Evolutionary conservation across 2,888 invertebrate species (phyloP).

Genomic region (Apamea epomidion): DNA sequence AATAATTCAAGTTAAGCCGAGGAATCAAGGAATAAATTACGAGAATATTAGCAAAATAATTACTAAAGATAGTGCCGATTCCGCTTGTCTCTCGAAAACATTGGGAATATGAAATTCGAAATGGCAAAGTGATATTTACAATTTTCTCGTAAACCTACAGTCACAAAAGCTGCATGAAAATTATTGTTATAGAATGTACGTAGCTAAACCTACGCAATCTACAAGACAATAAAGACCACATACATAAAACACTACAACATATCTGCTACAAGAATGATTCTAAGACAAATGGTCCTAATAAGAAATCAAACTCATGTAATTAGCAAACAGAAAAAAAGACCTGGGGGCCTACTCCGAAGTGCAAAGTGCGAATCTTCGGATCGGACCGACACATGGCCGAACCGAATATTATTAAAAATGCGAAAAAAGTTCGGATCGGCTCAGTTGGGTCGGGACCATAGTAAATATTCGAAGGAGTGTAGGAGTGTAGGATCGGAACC

Average conservation of each 20-base stretch:
- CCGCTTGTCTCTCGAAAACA: neutral
- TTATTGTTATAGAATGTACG: neutral
- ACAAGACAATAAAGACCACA: neutral
- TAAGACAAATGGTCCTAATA: neutral
- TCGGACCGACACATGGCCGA: too few species aligned
- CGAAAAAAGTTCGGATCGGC: too few species aligned
- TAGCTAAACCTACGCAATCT: neutral
- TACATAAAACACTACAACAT: neutral
- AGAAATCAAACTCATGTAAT: neutral
- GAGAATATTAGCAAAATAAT: constrained; percentile 36
- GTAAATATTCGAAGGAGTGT: too few species aligned
- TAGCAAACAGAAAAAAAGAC: neutral
- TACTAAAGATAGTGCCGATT: constrained; percentile 12
- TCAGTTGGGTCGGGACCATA: too few species aligned
- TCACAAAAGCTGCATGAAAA: neutral
- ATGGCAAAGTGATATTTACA: neutral
- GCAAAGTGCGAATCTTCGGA: too few species aligned
- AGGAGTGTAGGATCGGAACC: too few species aligned
- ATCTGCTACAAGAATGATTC: neutral
- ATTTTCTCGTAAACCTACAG: neutral
- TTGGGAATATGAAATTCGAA: neutral
- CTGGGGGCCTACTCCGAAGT: too few species aligned
- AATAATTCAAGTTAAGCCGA: constrained; percentile 31
- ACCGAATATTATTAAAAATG: too few species aligned
- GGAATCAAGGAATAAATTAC: constrained; percentile 30